A percentile compares a stretch with the other conserved stretches of the same genome.
Conservation (phyloP, 2,113 vertebrate species). For the Cynocephalus volans region DNA sequence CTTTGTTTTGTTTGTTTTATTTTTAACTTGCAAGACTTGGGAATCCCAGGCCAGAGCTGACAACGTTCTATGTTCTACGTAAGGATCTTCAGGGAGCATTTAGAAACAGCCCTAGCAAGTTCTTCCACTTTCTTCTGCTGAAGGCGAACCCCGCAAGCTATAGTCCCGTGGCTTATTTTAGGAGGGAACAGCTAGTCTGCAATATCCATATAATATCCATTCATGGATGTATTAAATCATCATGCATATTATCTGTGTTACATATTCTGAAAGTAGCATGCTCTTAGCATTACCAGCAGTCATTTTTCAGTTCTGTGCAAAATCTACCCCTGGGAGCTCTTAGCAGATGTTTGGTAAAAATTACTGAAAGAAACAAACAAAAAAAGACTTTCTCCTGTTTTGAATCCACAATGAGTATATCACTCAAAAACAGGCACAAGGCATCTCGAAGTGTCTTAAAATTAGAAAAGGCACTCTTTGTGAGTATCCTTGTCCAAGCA, state of each 20-base stretch:
- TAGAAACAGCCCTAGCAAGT: not conserved
- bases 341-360: slow-evolving; percentile 83
- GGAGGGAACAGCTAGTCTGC: slow-evolving; percentile 73
- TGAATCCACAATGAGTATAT: slow-evolving; percentile 70
- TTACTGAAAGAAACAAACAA: slow-evolving; percentile 78
- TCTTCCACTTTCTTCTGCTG: not conserved
- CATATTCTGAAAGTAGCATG: slow-evolving; percentile 64
- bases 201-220: slow-evolving; percentile 71
- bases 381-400: slow-evolving; percentile 66
- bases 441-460: slow-evolving; percentile 71
- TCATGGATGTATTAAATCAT: slow-evolving; percentile 74
- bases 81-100: slow-evolving; percentile 10
- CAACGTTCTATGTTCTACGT: slow-evolving; percentile 25
- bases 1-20: slow-evolving; percentile 63
- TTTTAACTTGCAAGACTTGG: slow-evolving; percentile 46
- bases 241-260: slow-evolving; percentile 71
- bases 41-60: slow-evolving; percentile 30
- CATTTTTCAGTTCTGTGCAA: slow-evolving; percentile 78
- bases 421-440: slow-evolving; percentile 67
- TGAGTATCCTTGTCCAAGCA: slow-evolving; percentile 15
- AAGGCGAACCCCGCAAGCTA: not conserved
- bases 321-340: slow-evolving; percentile 70
- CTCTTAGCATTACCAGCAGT: slow-evolving; percentile 74
- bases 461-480: slow-evolving; percentile 27
- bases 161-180: slow-evolving; percentile 33